Percentiles rank a stretch among this genome's conserved stretches.
These are phyloP conservation scores for Indri indri DNA, from an alignment of 2,113 vertebrate genomes.

Conservation along the genomic window DNA sequence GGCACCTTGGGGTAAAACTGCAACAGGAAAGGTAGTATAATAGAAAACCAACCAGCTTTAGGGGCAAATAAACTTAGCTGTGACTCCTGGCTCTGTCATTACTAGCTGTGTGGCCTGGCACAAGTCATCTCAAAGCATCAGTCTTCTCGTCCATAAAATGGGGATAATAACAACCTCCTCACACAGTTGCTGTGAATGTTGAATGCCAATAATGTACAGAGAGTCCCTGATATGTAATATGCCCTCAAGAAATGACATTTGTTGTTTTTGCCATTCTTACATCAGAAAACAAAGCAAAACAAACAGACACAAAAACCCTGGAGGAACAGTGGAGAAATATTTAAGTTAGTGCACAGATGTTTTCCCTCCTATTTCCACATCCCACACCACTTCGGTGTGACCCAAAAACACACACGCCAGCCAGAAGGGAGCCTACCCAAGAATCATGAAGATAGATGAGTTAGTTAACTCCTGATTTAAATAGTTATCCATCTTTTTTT, in stretches of 20 bases:
- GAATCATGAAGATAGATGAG: slow-evolving; percentile 70
- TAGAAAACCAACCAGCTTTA: not conserved
- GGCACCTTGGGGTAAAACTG: not conserved
- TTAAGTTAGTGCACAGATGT: slow-evolving; percentile 65
- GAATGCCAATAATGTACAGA: not conserved
- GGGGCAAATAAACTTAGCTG: not conserved
- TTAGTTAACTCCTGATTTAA: slow-evolving; percentile 72
- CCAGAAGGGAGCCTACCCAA: slow-evolving; percentile 73
- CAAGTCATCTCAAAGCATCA: not conserved
- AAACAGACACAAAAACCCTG: not conserved
- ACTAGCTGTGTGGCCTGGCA: not conserved
- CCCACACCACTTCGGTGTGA: slow-evolving; percentile 66
- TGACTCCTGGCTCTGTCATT: not conserved
- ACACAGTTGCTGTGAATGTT: not conserved
- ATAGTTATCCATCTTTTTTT: not conserved
- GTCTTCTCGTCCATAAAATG: not conserved
- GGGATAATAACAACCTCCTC: not conserved
- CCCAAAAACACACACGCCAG: slow-evolving; percentile 67
- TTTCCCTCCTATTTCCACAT: slow-evolving; percentile 69
- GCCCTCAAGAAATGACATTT: not conserved
- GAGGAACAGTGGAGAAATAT: slow-evolving; percentile 47
- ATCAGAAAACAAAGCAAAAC: not conserved
- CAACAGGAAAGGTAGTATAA: not conserved
- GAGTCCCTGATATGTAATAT: not conserved
- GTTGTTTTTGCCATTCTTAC: slow-evolving; percentile 8